Conservation (phyloP, 1,140 invertebrate species). For the Lordiphosa stackelbergi region DNA sequence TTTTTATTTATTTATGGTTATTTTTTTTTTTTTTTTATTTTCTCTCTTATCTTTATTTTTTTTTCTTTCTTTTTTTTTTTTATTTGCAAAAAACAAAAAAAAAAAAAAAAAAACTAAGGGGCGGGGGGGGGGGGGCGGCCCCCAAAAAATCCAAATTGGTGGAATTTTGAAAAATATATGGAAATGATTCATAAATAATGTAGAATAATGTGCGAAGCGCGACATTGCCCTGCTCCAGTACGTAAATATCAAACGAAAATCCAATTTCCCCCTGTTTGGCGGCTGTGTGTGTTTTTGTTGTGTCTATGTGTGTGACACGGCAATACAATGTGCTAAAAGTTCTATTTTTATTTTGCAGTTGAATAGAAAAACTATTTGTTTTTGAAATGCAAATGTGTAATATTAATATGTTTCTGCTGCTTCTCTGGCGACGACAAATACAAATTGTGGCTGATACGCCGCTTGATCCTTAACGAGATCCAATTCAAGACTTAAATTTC, state of each 20-base stretch:
- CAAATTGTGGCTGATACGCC: constrained; percentile 63
- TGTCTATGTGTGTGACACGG: constrained; percentile 39
- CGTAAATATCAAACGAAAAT: constrained; percentile 35
- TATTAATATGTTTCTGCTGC: constrained; percentile 63
- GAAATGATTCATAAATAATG: constrained; percentile 30
- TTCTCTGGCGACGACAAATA: constrained; percentile 64
- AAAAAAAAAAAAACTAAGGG: no score
- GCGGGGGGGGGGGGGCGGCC: no score
- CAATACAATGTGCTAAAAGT: constrained; percentile 67
- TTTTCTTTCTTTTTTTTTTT: no score
- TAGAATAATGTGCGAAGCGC: constrained; percentile 15
- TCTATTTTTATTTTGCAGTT: constrained; percentile 74
- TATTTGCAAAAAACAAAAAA: no score
- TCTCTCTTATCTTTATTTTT: no score
- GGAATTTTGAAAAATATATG: constrained; percentile 18
- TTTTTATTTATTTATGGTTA: no score
- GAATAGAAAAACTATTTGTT: constrained; percentile 36
- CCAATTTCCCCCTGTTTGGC: constrained; percentile 20
- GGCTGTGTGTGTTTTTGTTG: constrained; percentile 31
- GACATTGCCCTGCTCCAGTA: constrained; percentile 29
- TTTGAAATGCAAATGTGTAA: constrained; percentile 69
- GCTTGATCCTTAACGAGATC: constrained; percentile 50
- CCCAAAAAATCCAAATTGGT: constrained; percentile 8
- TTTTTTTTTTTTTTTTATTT: no score
- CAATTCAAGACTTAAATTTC: constrained; percentile 9